Conservation (phyloP, 1,140 invertebrate genomes). For the Holotrichia oblita region DNA sequence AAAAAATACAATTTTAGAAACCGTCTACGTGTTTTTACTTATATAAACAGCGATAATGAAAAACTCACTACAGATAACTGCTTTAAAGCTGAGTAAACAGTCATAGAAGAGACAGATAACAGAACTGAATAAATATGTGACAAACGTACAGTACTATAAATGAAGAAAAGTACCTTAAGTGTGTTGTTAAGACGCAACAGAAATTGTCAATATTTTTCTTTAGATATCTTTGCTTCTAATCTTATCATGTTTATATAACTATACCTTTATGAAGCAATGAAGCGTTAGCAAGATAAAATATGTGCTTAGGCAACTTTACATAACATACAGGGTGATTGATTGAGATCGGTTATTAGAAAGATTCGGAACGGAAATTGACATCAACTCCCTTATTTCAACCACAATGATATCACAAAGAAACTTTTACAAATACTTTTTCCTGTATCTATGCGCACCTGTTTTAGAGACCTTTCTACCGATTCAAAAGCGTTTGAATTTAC, state of each 20-base stretch:
- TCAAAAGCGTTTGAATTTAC: too few species aligned
- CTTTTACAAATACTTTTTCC: too few species aligned
- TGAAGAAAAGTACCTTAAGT: background rate
- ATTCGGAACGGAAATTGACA: too few species aligned
- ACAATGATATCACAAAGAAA: too few species aligned
- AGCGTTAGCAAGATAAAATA: background rate
- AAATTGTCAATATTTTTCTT: constrained; percentile 31
- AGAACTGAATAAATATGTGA: background rate
- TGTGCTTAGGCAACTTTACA: background rate
- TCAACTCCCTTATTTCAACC: too few species aligned
- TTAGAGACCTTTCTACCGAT: too few species aligned
- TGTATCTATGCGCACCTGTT: too few species aligned
- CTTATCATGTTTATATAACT: background rate
- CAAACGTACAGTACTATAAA: constrained; percentile 14
- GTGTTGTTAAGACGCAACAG: background rate
- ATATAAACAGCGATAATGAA: constrained; percentile 23
- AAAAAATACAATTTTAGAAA: background rate
- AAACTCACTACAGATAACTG: constrained; percentile 22
- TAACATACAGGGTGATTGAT: too few species aligned
- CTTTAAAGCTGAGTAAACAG: background rate
- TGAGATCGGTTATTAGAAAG: too few species aligned
- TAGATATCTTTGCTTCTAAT: background rate
- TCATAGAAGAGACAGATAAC: background rate
- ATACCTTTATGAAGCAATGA: background rate
- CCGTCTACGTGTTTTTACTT: background rate